phyloP scores from a whole-genome alignment of 1,140 invertebrate species.

The Goniozus legneri region DNA sequence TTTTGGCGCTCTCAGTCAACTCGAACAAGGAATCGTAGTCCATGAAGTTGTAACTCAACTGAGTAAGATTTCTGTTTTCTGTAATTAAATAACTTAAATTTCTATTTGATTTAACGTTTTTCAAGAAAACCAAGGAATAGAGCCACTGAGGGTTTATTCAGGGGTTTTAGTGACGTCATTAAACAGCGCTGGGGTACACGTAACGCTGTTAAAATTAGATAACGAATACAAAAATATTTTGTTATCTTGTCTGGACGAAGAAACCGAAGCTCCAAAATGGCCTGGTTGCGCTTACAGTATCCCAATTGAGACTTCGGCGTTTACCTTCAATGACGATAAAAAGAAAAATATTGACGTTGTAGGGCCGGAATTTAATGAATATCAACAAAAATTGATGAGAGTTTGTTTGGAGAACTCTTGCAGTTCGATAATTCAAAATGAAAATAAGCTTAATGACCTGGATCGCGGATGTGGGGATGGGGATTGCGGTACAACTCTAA shows the following conservation, averaged over 20 bases:
- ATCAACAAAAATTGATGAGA: slow-evolving; percentile 47
- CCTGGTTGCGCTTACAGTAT: slow-evolving; percentile 50
- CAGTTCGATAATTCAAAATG: slow-evolving; percentile 55
- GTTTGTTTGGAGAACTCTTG: slow-evolving; percentile 54
- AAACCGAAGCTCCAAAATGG: slow-evolving; percentile 62
- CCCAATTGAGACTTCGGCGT: neutral
- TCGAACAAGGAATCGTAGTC: slow-evolving; percentile 76
- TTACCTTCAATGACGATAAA: slow-evolving; percentile 8
- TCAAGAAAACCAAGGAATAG: slow-evolving; percentile 53
- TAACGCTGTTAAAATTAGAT: slow-evolving; percentile 66
- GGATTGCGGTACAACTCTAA: slow-evolving; percentile 75
- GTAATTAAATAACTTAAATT: neutral
- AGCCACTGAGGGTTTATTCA: slow-evolving; percentile 63
- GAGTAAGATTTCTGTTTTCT: slow-evolving; percentile 41
- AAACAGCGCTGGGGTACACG: slow-evolving; percentile 76
- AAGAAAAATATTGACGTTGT: slow-evolving; percentile 16
- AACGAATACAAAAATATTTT: slow-evolving; percentile 48
- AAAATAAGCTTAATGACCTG: slow-evolving; percentile 64
- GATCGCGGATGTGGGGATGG: slow-evolving; percentile 78
- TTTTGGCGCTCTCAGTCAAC: slow-evolving; percentile 70
- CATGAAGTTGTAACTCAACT: slow-evolving; percentile 65
- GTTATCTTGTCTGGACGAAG: slow-evolving; percentile 58
- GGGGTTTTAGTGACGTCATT: slow-evolving; percentile 77
- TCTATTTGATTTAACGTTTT: neutral
- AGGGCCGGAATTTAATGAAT: slow-evolving; percentile 42